Evolutionary conservation across 2,888 invertebrate genomes (phyloP), one percentile per base, ranked within the genome.

Genomic region (Conus canariensis): DNA sequence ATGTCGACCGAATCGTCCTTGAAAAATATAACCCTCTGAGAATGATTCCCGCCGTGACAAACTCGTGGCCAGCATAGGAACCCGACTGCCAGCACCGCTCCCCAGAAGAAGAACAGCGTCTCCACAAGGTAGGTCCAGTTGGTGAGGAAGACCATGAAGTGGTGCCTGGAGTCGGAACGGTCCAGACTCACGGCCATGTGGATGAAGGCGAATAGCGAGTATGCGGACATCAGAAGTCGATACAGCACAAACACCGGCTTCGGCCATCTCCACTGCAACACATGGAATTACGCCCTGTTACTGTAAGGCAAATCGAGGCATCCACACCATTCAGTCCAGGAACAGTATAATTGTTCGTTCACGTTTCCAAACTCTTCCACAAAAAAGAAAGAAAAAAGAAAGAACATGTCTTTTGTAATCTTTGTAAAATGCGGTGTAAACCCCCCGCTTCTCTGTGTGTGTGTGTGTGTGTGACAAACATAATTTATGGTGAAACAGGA

Each of bases 61-160:
- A n/a, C 22, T n/a, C n/a, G 45, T 30, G 22, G 80, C 45, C 30
- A 30, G 80, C 10, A 3, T 9, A 80, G 2, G 80, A 12, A 91
- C 45, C 7, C 93, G 19, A 58, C 19, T 5, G 92, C 89, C 12
- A 92, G 60, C 6, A 92, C 70, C 14, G 93, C 93, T 0, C 94
- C 91, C 8, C 92, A 12, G 19, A 94, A 58, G 58, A 95, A 92
- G 90, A 96, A 94, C 22, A 93, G 22, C 8, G 93, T 93, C 19
- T 95, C 92, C 9, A 95, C 16, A 0, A 94, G 88, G 92, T 95
- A 96, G 22, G 95, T 94, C 96, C 96, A 96, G 70, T 94, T 94
- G 9, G 96, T 96, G 85, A 96, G 92, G 91, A 92, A 96, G 9
- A 92, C 94, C 90, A 94, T 92, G 87, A 94, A 90, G 77, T 90